Evolutionary conservation across 2,888 invertebrate genomes (phyloP).

Genomic region (Phasia obesa): DNA sequence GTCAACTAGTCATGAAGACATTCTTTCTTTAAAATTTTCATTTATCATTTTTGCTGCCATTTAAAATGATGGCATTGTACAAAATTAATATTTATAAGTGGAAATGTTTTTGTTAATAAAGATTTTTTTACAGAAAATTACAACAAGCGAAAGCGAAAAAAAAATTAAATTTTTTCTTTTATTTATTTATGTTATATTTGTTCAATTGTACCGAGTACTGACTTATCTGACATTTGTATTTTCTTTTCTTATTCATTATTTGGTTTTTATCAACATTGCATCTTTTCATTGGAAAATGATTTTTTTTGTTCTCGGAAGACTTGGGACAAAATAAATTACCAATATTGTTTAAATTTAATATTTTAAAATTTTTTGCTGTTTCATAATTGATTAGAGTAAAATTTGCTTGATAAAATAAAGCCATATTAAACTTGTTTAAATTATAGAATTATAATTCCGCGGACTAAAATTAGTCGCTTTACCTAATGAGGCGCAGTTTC

Average conservation of each 20-base stretch:
- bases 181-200: neutral
- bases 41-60: conserved; percentile 55
- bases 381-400: no score
- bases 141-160: conserved; percentile 21
- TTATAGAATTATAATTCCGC: no score
- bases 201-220: conserved; percentile 23
- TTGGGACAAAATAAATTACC: no score
- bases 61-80: conserved; percentile 51
- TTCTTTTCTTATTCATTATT: no score
- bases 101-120: conserved; percentile 51
- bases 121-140: neutral
- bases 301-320: neutral
- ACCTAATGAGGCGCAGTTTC: no score
- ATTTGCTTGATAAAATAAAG: no score
- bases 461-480: no score
- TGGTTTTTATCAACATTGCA: neutral
- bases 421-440: no score
- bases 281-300: neutral
- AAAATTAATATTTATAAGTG: conserved; percentile 69
- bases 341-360: no score
- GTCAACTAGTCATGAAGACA: conserved; percentile 23
- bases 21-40: conserved; percentile 48
- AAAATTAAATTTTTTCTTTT: neutral
- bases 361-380: no score
- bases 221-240: neutral